Conservation (phyloP, 53 echinoderm and acorn worm species). For the Paracentrotus lividus region DNA sequence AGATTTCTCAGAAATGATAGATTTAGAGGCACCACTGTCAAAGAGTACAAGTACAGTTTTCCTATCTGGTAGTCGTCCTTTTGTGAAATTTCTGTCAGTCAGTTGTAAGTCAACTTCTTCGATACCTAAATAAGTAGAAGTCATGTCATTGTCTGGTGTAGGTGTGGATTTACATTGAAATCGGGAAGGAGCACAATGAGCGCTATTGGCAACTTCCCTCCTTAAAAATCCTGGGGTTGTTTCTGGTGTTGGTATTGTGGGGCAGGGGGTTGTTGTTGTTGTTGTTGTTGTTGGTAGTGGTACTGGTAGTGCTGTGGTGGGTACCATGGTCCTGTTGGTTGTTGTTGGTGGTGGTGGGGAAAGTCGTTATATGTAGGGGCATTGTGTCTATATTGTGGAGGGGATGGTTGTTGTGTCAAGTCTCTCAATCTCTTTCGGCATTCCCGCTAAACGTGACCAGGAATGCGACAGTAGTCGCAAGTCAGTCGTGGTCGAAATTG, state of each 20-base stretch:
- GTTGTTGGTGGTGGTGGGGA: background rate
- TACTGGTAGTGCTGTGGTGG: background rate
- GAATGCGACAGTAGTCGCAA: background rate
- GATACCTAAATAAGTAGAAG: no score
- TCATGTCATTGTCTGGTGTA: no score
- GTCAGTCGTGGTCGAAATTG: background rate
- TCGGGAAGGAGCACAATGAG: conserved; percentile 4
- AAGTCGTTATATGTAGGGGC: background rate
- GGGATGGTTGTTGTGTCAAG: background rate
- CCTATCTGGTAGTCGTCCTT: conserved; percentile 49
- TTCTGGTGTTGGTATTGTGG: no score
- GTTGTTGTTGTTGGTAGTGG: background rate
- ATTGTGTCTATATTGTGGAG: no score
- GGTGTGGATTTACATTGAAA: background rate
- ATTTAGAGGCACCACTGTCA: no score
- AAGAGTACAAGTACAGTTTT: conserved; percentile 57
- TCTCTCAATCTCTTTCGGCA: background rate
- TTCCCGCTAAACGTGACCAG: background rate
- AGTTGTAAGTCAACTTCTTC: no score
- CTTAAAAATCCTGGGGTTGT: conserved; percentile 22
- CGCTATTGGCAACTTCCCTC: background rate
- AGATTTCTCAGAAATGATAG: conserved; percentile 5
- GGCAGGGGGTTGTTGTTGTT: no score
- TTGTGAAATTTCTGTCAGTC: no score
- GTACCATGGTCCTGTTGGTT: background rate